phyloP scores from a whole-genome alignment of 2,888 invertebrate genomes.

The Caenorhabditis uteleia region DNA sequence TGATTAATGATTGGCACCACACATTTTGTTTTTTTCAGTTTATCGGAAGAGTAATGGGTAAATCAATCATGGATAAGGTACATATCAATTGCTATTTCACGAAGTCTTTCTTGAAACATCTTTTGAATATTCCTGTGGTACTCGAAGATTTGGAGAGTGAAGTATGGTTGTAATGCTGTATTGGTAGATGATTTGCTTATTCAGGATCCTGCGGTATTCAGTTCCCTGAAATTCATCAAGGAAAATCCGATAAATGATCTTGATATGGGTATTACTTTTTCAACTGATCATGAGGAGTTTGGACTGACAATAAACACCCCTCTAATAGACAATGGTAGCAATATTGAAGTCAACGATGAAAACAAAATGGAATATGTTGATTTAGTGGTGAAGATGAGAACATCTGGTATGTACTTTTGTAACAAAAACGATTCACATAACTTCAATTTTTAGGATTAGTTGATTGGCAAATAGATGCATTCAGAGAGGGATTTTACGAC shows the following conservation, averaged over 20 bases:
- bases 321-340: constrained; percentile 82
- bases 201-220: constrained; percentile 88
- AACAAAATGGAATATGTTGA: constrained; percentile 88
- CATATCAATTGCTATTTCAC: constrained; percentile 84
- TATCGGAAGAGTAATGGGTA: constrained; percentile 87
- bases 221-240: constrained; percentile 84
- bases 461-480: constrained; percentile 77
- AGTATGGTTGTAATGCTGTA: neutral
- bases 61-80: constrained; percentile 90
- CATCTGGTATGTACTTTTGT: constrained; percentile 86
- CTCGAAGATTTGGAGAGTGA: constrained; percentile 65
- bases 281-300: constrained; percentile 80
- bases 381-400: constrained; percentile 87
- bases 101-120: constrained; percentile 89
- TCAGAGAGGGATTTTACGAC: constrained; percentile 87
- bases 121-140: constrained; percentile 82
- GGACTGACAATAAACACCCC: constrained; percentile 85
- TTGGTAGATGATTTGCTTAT: constrained; percentile 70
- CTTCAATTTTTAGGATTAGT: too few relatives aligned
- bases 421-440: constrained; percentile 57
- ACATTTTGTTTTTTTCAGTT: constrained; percentile 75
- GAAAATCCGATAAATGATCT: constrained; percentile 83
- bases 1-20: neutral
- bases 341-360: constrained; percentile 83
- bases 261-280: constrained; percentile 85